These are phyloP conservation scores for Eurystomus glaucurus DNA, from an alignment of 2,797 vertebrate genomes.

Conservation along the genomic window DNA sequence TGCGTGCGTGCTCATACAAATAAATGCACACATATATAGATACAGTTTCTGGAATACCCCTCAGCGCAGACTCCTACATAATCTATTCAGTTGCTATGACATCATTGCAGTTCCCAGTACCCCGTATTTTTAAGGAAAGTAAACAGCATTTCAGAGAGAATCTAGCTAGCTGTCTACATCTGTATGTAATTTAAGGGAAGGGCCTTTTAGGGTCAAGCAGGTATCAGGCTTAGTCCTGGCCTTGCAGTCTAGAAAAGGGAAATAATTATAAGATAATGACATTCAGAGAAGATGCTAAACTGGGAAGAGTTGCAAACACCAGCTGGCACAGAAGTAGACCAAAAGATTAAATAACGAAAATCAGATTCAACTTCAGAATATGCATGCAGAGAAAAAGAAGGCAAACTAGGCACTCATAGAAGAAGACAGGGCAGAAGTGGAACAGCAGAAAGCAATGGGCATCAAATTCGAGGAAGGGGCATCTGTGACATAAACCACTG, in stretches of 20 bases:
- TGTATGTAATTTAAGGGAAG: background rate
- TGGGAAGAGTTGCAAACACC: slow-evolving; percentile 35
- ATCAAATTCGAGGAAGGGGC: background rate
- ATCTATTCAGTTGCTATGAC: slow-evolving; percentile 73
- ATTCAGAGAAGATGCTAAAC: slow-evolving; percentile 49
- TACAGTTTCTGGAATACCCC: slow-evolving; percentile 63
- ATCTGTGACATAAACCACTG: background rate
- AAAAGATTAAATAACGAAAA: slow-evolving; percentile 1
- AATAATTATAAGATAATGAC: slow-evolving; percentile 20
- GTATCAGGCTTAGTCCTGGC: background rate
- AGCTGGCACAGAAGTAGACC: slow-evolving; percentile 43
- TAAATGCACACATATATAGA: background rate
- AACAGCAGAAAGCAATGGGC: background rate
- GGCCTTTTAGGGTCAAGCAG: slow-evolving; percentile 8
- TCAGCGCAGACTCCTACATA: slow-evolving; percentile 49
- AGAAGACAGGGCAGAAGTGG: background rate
- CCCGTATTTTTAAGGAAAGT: slow-evolving; percentile 24
- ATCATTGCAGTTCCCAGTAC: slow-evolving; percentile 62
- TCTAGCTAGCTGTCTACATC: background rate
- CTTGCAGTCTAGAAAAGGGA: slow-evolving; percentile 2
- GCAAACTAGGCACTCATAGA: background rate
- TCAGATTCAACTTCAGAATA: slow-evolving; percentile 28
- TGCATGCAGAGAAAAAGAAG: background rate
- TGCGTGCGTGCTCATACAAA: accelerated
- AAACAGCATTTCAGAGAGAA: slow-evolving; percentile 24